These are phyloP conservation scores for Ivindomyrus marchei DNA, from an alignment of 2,113 vertebrate species.

Conservation along the genomic window DNA sequence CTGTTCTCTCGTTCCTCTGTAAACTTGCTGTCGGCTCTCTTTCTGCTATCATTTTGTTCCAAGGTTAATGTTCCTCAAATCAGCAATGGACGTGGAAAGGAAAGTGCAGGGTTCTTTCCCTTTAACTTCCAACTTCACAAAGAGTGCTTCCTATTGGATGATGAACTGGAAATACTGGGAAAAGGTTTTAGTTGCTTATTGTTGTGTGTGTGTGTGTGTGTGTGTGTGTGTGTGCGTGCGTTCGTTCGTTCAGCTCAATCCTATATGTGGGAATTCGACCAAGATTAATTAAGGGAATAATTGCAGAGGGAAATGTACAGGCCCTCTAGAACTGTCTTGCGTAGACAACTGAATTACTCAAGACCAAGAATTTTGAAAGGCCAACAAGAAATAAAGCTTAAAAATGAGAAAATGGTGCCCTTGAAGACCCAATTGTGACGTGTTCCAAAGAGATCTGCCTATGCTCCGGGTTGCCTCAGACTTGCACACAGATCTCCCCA, in stretches of 20 bases:
- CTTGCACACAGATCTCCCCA: background rate
- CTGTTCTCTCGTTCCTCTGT: background rate
- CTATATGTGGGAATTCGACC: background rate
- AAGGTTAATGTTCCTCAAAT: background rate
- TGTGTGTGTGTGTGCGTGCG: background rate
- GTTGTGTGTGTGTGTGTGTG: background rate
- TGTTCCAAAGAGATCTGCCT: background rate
- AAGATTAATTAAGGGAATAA: background rate
- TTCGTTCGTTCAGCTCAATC: background rate
- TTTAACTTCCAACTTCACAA: background rate
- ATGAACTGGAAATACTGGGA: background rate
- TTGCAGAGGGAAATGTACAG: background rate
- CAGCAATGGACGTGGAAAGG: background rate
- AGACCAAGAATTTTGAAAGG: background rate
- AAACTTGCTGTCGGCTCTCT: background rate
- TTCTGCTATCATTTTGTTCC: background rate
- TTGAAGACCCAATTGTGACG: background rate
- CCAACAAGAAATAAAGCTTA: background rate
- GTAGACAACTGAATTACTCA: background rate
- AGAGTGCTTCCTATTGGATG: background rate
- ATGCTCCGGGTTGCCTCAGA: background rate
- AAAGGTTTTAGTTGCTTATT: background rate
- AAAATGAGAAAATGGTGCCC: background rate
- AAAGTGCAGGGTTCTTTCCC: background rate
- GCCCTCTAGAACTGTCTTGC: background rate